Conservation (phyloP, 2,113 vertebrate genomes). For the Cercopithecus mona region DNA sequence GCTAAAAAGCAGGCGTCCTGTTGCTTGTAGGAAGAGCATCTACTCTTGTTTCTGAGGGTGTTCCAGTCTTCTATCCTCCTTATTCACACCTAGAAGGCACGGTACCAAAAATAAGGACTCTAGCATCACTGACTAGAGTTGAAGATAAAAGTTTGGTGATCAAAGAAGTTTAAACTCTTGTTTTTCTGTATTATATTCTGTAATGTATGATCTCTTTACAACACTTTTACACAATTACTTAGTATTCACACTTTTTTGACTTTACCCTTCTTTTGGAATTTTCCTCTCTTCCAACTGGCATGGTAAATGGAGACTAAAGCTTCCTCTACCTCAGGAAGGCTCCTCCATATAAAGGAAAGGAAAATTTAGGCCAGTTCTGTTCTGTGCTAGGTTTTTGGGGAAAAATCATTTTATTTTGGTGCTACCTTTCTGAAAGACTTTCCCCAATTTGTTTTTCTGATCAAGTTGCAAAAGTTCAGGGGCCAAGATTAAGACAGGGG, state of each 20-base stretch:
- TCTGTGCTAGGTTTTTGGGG: neutral
- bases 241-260: neutral
- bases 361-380: neutral
- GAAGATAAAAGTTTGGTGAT: neutral
- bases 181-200: neutral
- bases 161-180: neutral
- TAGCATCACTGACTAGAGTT: neutral
- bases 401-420: neutral
- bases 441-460: neutral
- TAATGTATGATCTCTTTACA: neutral
- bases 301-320: neutral
- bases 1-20: accelerated
- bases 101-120: neutral
- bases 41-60: neutral
- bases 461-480: neutral
- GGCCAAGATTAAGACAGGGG: neutral
- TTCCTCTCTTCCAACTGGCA: neutral
- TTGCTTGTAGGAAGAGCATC: neutral
- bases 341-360: neutral
- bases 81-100: neutral
- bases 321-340: neutral
- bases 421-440: neutral
- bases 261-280: neutral
- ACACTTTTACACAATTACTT: neutral
- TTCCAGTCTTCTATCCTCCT: neutral